Evolutionary conservation across 2,797 vertebrate species (phyloP).

Genomic region (Pteropus rufus): DNA sequence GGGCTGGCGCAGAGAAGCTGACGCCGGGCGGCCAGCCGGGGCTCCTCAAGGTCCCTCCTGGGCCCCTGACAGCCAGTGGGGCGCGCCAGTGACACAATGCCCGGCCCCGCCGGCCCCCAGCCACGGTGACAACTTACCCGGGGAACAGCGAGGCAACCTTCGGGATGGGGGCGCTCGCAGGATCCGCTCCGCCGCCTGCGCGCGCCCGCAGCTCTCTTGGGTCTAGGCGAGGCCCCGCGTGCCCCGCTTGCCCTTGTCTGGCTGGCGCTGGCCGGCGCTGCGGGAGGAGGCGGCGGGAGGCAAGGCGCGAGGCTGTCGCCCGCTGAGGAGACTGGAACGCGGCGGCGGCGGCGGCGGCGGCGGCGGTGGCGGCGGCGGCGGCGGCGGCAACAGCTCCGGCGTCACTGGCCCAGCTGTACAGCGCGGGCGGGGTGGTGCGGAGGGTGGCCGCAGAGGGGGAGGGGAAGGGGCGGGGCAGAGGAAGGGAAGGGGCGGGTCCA

Average conservation of each 20-base stretch:
- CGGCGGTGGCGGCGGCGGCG: neutral
- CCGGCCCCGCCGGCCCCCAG: neutral
- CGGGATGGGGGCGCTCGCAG: conserved; percentile 40
- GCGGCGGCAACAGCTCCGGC: neutral
- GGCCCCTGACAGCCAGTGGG: conserved; percentile 47
- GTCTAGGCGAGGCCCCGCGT: conserved; percentile 48
- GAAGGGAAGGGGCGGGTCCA: conserved; percentile 40
- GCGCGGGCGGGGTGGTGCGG: conserved; percentile 34
- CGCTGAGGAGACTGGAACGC: conserved; percentile 49
- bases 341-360: neutral
- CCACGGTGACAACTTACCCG: conserved; percentile 71
- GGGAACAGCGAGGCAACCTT: conserved; percentile 35
- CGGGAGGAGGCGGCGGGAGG: neutral
- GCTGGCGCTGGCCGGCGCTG: neutral
- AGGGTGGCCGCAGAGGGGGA: neutral
- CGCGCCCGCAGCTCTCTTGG: conserved; percentile 31
- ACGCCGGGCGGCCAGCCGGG: neutral
- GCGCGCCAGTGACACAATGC: conserved; percentile 29
- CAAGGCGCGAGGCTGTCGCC: neutral
- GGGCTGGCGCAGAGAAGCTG: neutral
- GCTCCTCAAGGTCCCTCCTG: neutral
- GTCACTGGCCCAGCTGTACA: conserved; percentile 68
- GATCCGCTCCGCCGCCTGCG: neutral
- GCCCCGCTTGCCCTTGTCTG: conserved; percentile 54
- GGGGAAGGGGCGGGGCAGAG: neutral